Evolutionary conservation across 1,140 invertebrate genomes (phyloP).

Genomic region (Andrena cerasifolii): DNA sequence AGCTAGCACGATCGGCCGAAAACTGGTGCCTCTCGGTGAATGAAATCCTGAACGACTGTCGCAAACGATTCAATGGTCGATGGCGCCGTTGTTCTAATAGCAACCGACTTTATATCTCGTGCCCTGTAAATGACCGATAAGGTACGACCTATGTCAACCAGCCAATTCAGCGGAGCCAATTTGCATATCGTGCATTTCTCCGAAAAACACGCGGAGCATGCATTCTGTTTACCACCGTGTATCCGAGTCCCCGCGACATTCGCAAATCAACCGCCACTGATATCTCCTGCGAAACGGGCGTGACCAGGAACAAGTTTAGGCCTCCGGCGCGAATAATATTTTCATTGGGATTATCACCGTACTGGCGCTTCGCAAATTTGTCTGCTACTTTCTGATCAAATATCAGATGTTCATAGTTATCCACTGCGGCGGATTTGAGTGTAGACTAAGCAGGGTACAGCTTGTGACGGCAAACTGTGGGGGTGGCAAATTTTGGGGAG

Average conservation of each 20-base stretch:
- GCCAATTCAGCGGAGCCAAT: conserved; percentile 11
- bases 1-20: neutral
- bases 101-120: neutral
- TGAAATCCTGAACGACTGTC: neutral
- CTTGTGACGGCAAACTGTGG: no score
- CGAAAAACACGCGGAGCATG: neutral
- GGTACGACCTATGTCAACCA: conserved; percentile 26
- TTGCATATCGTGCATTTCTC: neutral
- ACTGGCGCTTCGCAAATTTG: neutral
- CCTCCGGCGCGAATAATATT: conserved; percentile 18
- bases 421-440: no score
- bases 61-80: neutral
- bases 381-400: no score
- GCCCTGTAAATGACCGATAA: conserved; percentile 52
- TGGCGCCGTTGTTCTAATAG: no score
- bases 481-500: no score
- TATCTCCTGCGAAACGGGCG: neutral
- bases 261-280: conserved; percentile 6
- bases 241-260: neutral
- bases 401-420: no score
- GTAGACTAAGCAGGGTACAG: no score
- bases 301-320: neutral
- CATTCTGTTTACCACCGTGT: neutral
- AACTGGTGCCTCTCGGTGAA: neutral
- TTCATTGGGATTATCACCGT: neutral